A percentile compares a stretch with the other conserved stretches of the same genome.
Evolutionary conservation across 1,140 invertebrate species (phyloP).

Genomic region (Hyphantria cunea): DNA sequence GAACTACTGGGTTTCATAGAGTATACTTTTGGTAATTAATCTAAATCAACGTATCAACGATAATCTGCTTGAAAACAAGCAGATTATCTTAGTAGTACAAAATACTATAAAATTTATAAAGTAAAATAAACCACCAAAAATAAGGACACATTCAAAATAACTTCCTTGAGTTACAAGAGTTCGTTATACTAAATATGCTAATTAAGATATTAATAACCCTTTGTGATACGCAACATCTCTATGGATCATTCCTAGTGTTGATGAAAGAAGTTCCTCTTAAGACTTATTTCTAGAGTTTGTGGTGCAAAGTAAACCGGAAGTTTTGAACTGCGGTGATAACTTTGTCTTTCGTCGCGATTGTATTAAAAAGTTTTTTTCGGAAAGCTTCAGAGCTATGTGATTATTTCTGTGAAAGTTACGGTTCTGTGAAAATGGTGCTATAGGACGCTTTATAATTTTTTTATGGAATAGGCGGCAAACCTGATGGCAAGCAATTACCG

Average conservation of each 20-base stretch:
- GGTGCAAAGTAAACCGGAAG: neutral
- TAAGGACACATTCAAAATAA: conserved; percentile 11
- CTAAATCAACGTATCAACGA: too few relatives aligned
- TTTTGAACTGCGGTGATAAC: neutral
- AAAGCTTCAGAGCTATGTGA: neutral
- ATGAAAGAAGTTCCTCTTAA: conserved; percentile 15
- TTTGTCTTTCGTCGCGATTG: neutral
- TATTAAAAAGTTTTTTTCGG: neutral
- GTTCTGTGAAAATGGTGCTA: neutral
- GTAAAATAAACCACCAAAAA: conserved; percentile 4
- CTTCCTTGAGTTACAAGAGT: conserved; percentile 1
- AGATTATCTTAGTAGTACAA: too few relatives aligned
- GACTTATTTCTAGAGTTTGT: neutral
- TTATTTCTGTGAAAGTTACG: neutral
- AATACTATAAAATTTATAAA: neutral
- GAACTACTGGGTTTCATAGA: too few relatives aligned
- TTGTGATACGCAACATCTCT: conserved; percentile 13
- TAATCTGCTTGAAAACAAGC: too few relatives aligned
- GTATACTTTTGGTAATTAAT: too few relatives aligned
- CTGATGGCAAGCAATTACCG: too few relatives aligned
- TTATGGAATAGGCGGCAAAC: too few relatives aligned
- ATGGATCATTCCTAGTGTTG: neutral
- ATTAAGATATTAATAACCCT: conserved; percentile 12
- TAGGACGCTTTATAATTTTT: too few relatives aligned
- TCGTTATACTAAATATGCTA: conserved; percentile 17